These are phyloP conservation scores for Rhysida immarginata DNA, from an alignment of 1,140 invertebrate genomes.

Conservation along the genomic window DNA sequence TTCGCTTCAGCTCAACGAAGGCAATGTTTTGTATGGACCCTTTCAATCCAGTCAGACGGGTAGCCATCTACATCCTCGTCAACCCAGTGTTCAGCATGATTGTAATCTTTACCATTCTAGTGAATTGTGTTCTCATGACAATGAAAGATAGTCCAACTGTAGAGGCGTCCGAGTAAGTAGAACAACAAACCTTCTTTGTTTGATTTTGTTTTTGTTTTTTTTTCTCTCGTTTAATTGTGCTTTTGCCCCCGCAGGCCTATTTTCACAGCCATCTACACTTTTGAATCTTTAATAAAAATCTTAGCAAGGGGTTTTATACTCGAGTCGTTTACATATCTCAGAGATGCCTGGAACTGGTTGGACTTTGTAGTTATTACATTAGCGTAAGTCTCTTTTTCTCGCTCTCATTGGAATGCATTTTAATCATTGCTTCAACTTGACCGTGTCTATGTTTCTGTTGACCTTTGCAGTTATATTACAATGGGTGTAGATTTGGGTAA, in stretches of 20 bases:
- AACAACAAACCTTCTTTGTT: too few species aligned
- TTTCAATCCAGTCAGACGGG: constrained; percentile 91
- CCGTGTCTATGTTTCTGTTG: constrained; percentile 10
- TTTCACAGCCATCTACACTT: constrained; percentile 98
- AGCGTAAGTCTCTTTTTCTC: constrained; percentile 99
- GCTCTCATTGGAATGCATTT: too few species aligned
- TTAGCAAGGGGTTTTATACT: constrained; percentile 98
- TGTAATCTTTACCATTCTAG: constrained; percentile 93
- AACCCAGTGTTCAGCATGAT: constrained; percentile 94
- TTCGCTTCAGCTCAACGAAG: constrained; percentile 92
- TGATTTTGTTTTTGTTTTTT: too few species aligned
- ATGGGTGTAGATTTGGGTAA: constrained; percentile 97
- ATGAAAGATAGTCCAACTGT: constrained; percentile 80
- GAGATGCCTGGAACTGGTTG: constrained; percentile 99
- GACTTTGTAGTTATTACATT: constrained; percentile 99
- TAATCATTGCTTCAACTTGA: too few species aligned
- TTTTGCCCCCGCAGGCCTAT: constrained; percentile 59
- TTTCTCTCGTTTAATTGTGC: constrained; percentile 7
- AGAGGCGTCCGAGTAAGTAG: constrained; percentile 93
- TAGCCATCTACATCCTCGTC: constrained; percentile 92
- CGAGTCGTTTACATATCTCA: constrained; percentile 97
- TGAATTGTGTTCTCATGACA: constrained; percentile 97
- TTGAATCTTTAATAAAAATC: constrained; percentile 97
- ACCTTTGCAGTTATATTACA: constrained; percentile 79
- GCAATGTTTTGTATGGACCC: constrained; percentile 88